phyloP scores from a whole-genome alignment of 2,888 invertebrate species.

The Cephalotes varians region DNA sequence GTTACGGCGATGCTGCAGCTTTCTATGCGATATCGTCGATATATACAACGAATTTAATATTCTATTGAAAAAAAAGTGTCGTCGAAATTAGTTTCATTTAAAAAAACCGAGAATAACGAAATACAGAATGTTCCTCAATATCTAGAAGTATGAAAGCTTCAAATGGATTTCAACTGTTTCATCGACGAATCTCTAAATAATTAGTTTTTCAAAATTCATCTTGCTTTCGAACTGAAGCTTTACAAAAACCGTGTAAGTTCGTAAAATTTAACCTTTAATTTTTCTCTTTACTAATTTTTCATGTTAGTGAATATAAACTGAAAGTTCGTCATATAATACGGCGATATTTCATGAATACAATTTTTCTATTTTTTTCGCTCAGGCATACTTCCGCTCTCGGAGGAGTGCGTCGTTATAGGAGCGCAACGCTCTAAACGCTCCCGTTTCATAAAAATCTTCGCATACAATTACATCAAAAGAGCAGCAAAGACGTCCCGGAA shows the following conservation, averaged over 20 bases:
- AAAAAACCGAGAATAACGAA: not conserved
- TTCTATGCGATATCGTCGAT: conserved; percentile 54
- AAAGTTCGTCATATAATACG: conserved; percentile 63
- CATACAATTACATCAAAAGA: not conserved
- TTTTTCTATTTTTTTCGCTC: conserved; percentile 44
- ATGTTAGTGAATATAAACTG: not conserved
- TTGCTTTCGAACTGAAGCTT: not conserved
- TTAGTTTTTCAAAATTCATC: not conserved
- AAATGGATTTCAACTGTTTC: not conserved
- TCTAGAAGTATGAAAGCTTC: not conserved
- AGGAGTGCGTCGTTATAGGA: not conserved
- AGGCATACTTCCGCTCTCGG: conserved; percentile 59
- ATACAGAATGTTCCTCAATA: not conserved
- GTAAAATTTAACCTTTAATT: not conserved
- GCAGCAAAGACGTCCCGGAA: conserved; percentile 11
- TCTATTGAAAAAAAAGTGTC: not conserved
- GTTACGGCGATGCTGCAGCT: conserved; percentile 50
- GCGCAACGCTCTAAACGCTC: not conserved
- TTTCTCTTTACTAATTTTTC: not conserved
- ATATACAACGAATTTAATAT: conserved; percentile 45
- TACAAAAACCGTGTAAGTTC: not conserved
- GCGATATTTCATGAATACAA: conserved; percentile 50
- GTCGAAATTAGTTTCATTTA: not conserved
- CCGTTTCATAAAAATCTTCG: not conserved
- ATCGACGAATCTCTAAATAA: not conserved